A percentile compares a stretch with the other conserved stretches of the same genome.
These are phyloP conservation scores for Trilocha varians DNA, from an alignment of 2,888 invertebrate genomes.

Conservation along the genomic window DNA sequence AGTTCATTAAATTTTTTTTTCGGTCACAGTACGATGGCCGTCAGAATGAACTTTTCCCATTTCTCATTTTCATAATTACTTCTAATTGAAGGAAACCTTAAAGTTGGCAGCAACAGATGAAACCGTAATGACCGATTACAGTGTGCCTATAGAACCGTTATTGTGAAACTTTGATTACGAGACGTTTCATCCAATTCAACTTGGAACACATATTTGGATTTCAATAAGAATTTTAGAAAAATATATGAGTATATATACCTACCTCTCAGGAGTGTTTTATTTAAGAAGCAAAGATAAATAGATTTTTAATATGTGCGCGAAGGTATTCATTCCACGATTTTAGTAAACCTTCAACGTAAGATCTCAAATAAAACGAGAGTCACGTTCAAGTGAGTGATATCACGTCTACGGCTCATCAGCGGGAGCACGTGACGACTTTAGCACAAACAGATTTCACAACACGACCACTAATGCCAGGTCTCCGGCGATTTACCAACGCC, in stretches of 20 bases:
- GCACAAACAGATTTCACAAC: constrained; percentile 68
- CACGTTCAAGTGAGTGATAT: constrained; percentile 71
- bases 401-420: constrained; percentile 71
- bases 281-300: neutral
- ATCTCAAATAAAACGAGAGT: constrained; percentile 57
- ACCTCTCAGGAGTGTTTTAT: no score
- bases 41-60: constrained; percentile 57
- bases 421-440: constrained; percentile 70
- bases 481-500: constrained; percentile 19
- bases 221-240: no score
- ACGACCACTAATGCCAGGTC: constrained; percentile 42
- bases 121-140: constrained; percentile 11
- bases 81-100: constrained; percentile 42
- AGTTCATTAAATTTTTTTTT: constrained; percentile 53
- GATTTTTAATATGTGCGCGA: neutral
- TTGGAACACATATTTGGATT: neutral
- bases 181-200: neutral
- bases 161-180: neutral
- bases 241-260: no score
- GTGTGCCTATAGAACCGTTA: neutral
- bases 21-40: constrained; percentile 43
- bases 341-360: constrained; percentile 41
- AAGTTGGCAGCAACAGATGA: constrained; percentile 20
- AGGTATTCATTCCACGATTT: neutral
- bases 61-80: constrained; percentile 62